Conservation (phyloP, 1,140 invertebrate species). For the Saccostrea cuccullata region DNA sequence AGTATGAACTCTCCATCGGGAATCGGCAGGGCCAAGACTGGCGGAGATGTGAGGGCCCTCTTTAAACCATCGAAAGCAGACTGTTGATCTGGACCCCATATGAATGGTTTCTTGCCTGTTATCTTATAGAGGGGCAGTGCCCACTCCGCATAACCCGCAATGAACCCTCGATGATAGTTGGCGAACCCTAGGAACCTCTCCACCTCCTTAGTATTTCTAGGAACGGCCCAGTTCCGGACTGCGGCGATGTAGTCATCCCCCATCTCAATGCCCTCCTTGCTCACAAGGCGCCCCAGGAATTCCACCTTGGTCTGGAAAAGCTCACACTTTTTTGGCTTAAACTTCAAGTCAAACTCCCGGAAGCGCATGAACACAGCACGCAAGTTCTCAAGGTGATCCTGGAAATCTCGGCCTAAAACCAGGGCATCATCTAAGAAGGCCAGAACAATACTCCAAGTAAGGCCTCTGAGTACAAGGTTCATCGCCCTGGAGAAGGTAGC, state of each 20-base stretch:
- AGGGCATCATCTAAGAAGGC: constrained; percentile 24
- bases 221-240: constrained; percentile 66
- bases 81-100: constrained; percentile 48
- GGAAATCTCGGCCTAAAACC: not conserved
- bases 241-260: constrained; percentile 67
- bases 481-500: constrained; percentile 27
- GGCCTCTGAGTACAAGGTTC: not conserved
- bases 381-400: not conserved
- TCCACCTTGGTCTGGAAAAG: constrained; percentile 68
- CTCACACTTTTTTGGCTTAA: not conserved
- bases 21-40: constrained; percentile 42
- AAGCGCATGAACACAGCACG: not conserved
- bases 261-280: constrained; percentile 57
- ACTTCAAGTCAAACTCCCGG: not conserved
- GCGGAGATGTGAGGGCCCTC: constrained; percentile 36
- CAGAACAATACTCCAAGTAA: constrained; percentile 27
- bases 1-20: constrained; percentile 54
- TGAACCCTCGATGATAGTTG: constrained; percentile 17
- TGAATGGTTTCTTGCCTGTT: constrained; percentile 39
- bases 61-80: constrained; percentile 56
- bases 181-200: constrained; percentile 68
- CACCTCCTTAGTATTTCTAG: constrained; percentile 63
- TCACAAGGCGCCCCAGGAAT: constrained; percentile 68
- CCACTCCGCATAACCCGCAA: not conserved
- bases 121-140: constrained; percentile 51